These are phyloP conservation scores for Chloroceryle aenea DNA, from an alignment of 2,113 vertebrate genomes.

Conservation along the genomic window DNA sequence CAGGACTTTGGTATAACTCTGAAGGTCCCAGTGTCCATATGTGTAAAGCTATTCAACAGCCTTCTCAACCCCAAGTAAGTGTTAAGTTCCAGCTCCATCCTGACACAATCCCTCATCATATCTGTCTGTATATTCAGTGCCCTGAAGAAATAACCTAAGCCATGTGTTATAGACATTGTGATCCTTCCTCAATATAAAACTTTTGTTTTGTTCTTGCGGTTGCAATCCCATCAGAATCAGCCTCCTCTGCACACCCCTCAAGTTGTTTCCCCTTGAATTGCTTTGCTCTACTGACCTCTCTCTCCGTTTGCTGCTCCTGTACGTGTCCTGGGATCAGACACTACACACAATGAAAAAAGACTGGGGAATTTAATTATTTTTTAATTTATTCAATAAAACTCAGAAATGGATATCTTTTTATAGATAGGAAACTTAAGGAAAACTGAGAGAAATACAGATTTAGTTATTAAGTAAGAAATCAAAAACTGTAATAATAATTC, in stretches of 20 bases:
- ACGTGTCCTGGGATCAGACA: not conserved
- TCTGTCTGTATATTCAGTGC: not conserved
- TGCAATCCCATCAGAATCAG: not conserved
- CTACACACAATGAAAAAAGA: not conserved
- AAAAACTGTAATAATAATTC: not conserved
- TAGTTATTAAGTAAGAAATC: not conserved
- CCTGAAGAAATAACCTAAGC: not conserved
- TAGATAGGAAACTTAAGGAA: not conserved
- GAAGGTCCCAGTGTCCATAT: too few species aligned
- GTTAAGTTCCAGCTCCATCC: not conserved
- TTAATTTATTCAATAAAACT: not conserved
- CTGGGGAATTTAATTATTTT: not conserved
- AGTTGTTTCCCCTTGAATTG: not conserved
- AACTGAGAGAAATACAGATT: not conserved
- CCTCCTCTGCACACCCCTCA: not conserved
- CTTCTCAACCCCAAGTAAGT: not conserved
- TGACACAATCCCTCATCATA: not conserved
- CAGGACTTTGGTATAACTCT: not conserved
- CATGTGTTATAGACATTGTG: not conserved
- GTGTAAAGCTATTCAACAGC: not conserved
- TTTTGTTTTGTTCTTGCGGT: not conserved
- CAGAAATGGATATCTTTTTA: not conserved
- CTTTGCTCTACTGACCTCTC: not conserved
- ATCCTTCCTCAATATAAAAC: not conserved
- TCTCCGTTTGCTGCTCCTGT: not conserved